Base-by-base conservation (phyloP, 2,888 invertebrate genomes). In the Platypus cylindrus region DNA sequence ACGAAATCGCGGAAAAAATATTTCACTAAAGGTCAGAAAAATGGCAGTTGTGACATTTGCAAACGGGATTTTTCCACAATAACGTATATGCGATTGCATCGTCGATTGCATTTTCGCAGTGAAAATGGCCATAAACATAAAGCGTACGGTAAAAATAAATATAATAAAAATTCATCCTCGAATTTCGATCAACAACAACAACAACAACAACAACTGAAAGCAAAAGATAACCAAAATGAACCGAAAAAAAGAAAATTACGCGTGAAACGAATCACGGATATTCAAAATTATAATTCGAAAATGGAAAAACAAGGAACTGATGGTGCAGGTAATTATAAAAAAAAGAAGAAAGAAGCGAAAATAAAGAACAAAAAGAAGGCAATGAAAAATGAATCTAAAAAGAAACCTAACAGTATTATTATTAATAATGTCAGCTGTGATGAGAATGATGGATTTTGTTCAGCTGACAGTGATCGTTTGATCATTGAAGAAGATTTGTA, bases 21-120 rank as follows among this genome's bases (percentile, higher is more conserved):
- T 42, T 60, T 59, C 36, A 52, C 58, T 12, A 61, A 60, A 40
- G 60, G 60, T 3, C 55, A 56, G 58, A 61, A 61, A 36, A 58
- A 56, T 41, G 60, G 59, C 3, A 52, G 45, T 40, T 61, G 61
- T 49, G 56, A 59, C 49, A 59, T 60, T 41, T 61, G 61, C 38
- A 56, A 59, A 32, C 46, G 57, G 12, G 56, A 56, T 32, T 60
- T 61, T 38, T 60, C 59, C 5, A 60, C 60, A 4, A 54, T 55
- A 33, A 56, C 58, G 1, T 59, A 60, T 40, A 52, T 61, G 52
- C 56, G 58, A 40, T 38, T 57, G 17, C 61, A 61, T 44, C 50
- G 52, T 41, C 59, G 58, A 37, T 38, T 59, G 34, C 60, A 60
- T 42, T 36, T 55, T 40, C 43, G 58, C 3, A 54, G 55, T 30